Evolutionary conservation across 2,888 invertebrate genomes (phyloP).

Genomic region (Willowsia nigromaculata): DNA sequence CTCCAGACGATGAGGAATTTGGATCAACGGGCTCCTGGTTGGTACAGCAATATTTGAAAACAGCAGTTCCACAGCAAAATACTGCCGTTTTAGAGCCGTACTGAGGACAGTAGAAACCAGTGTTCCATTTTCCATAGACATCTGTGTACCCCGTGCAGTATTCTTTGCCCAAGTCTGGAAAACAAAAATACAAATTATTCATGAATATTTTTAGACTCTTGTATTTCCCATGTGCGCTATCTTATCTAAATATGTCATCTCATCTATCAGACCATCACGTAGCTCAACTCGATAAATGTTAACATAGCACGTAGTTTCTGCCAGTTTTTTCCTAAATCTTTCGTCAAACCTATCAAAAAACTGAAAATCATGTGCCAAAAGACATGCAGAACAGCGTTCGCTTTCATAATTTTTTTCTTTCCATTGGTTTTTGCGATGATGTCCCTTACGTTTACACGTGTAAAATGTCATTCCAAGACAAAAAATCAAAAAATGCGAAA

Average conservation of each 20-base stretch:
- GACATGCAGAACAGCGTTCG: background rate
- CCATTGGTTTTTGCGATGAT: background rate
- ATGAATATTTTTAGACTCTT: background rate
- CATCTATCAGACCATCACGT: background rate
- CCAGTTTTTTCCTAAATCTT: background rate
- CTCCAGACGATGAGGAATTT: background rate
- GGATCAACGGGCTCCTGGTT: constrained; percentile 61
- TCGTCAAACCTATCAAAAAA: background rate
- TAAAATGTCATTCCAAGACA: background rate
- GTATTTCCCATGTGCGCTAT: background rate
- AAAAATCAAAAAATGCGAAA: background rate
- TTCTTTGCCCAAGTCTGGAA: constrained; percentile 80
- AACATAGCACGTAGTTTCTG: background rate
- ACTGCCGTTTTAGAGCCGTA: constrained; percentile 79
- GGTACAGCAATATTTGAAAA: constrained; percentile 80
- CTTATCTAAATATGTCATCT: constrained; percentile 23
- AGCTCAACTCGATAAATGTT: background rate
- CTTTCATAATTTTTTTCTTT: background rate
- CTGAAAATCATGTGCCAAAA: background rate
- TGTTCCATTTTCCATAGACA: constrained; percentile 80
- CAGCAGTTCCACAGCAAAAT: constrained; percentile 80
- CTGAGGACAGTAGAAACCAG: constrained; percentile 80
- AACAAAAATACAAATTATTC: background rate
- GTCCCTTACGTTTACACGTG: background rate
- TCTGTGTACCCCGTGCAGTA: constrained; percentile 81